Evolutionary conservation across 2,113 vertebrate species (phyloP).

Genomic region (Thalassoma bifasciatum): DNA sequence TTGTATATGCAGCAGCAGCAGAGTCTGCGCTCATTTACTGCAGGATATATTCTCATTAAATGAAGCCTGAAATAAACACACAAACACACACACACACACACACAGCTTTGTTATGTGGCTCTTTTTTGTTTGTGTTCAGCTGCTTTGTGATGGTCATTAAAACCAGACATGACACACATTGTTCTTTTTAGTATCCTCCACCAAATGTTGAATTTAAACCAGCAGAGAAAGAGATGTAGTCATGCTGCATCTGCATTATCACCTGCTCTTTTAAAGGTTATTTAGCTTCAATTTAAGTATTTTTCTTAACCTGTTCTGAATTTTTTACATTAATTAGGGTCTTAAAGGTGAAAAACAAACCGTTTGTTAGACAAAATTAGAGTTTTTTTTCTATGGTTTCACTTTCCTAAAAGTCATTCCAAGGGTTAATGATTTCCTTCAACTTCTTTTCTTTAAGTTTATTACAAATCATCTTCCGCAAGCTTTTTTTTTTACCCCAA

Average conservation of each 20-base stretch:
- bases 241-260: not conserved
- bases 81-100: not conserved
- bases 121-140: slow-evolving; percentile 19
- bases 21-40: slow-evolving; percentile 14
- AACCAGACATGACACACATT: slow-evolving; percentile 1
- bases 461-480: no score
- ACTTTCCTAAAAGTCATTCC: no score
- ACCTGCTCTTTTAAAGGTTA: not conserved
- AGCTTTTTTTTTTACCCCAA: no score
- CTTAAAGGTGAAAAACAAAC: no score
- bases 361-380: no score
- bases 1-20: not conserved
- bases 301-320: no score
- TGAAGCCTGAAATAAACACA: not conserved
- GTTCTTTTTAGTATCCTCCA: not conserved
- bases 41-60: slow-evolving; percentile 39
- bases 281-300: no score
- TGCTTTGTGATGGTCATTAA: slow-evolving; percentile 31
- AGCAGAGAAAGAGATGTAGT: not conserved
- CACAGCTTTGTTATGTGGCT: not conserved
- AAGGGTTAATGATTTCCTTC: no score
- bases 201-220: not conserved
- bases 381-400: no score
- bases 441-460: no score
- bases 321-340: no score